These are phyloP conservation scores for Synergus itoensis DNA, from an alignment of 2,888 invertebrate genomes.

Conservation along the genomic window DNA sequence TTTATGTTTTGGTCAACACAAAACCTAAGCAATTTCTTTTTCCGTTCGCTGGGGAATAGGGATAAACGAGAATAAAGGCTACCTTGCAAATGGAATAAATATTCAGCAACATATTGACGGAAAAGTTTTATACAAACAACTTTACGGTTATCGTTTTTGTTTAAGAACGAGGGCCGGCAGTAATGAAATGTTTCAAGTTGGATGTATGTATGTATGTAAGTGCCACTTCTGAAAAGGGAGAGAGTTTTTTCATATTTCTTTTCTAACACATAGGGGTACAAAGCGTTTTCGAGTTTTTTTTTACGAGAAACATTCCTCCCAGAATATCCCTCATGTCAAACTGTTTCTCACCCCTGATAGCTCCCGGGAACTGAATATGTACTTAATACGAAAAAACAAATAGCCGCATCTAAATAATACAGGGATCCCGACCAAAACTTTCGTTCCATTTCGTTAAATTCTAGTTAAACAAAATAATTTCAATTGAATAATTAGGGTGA, in stretches of 20 bases:
- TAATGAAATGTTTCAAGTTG: background rate
- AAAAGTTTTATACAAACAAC: background rate
- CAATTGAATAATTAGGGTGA: background rate
- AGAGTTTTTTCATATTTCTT: background rate
- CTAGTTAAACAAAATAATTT: no score
- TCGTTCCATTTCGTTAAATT: no score
- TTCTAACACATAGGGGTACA: background rate
- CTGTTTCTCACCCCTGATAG: background rate
- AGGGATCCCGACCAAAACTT: no score
- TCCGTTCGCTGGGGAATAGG: background rate
- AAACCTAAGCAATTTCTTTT: background rate
- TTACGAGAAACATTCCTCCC: background rate
- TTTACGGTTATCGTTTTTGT: background rate
- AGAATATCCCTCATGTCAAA: background rate
- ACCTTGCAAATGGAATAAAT: background rate
- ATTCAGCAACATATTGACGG: background rate
- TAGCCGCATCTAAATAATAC: no score
- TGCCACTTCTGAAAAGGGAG: background rate
- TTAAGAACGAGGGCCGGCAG: background rate
- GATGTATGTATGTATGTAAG: background rate
- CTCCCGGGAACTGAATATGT: background rate
- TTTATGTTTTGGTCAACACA: background rate
- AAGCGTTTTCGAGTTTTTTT: background rate
- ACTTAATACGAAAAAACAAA: no score
- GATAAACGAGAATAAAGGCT: background rate